phyloP scores from a whole-genome alignment of 2,888 invertebrate genomes.

The Lottia scabra region DNA sequence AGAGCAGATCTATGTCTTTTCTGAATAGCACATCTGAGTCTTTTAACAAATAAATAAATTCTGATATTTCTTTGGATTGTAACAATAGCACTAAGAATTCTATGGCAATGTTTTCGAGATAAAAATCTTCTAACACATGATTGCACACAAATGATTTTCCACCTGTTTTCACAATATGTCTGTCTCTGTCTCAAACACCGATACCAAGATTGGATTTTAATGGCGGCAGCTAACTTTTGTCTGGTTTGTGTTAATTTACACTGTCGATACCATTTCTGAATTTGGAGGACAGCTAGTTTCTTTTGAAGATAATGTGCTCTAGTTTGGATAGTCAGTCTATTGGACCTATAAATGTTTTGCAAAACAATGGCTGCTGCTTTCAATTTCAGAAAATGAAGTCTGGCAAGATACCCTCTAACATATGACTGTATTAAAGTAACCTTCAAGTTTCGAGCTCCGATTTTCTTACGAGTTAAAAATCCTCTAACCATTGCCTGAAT shows the following conservation, averaged over 20 bases:
- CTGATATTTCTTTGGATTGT: conserved; percentile 36
- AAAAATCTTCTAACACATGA: conserved; percentile 19
- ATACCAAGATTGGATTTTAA: not conserved
- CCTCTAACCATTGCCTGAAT: conserved; percentile 10
- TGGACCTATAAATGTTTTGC: conserved; percentile 20
- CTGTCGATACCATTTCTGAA: not conserved
- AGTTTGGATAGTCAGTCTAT: not conserved
- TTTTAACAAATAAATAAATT: conserved; percentile 7
- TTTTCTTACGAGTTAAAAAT: conserved; percentile 14
- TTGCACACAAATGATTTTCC: conserved; percentile 26
- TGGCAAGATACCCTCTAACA: conserved; percentile 18
- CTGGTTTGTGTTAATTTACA: not conserved
- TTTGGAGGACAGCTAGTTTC: not conserved
- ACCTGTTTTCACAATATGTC: conserved; percentile 10
- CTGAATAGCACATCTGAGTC: not conserved
- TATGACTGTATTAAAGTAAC: not conserved
- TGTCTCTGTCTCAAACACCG: not conserved
- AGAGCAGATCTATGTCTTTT: conserved; percentile 8
- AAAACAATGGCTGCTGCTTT: conserved; percentile 23
- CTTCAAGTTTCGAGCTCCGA: not conserved
- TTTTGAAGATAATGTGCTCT: not conserved
- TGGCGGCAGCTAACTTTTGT: not conserved
- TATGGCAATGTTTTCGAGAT: conserved; percentile 9
- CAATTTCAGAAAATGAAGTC: conserved; percentile 19
- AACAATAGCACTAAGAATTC: conserved; percentile 29